Percentiles rank a stretch among this genome's conserved stretches.
Conservation (phyloP, 2,113 vertebrate species). For the Mixornis gularis region DNA sequence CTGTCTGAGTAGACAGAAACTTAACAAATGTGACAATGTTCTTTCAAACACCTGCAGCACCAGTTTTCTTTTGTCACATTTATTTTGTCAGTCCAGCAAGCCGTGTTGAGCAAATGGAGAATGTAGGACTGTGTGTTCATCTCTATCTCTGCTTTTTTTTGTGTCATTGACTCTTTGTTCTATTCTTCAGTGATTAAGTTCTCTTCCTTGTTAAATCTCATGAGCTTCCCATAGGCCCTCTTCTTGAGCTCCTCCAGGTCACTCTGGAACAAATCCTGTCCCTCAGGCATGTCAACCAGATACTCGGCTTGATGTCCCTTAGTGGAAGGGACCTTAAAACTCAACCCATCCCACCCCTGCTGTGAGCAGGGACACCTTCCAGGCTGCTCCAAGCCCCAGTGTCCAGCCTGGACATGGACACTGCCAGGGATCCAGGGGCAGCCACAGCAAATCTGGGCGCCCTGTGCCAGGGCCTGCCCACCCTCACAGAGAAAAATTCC, state of each 20-base stretch:
- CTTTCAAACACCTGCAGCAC: not conserved
- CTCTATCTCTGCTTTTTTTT: not conserved
- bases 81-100: not conserved
- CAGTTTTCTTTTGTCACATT: not conserved
- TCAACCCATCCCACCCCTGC: fast-evolving
- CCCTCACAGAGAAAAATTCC: fast-evolving
- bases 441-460: fast-evolving
- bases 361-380: not conserved
- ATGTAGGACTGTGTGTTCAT: not conserved
- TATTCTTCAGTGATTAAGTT: not conserved
- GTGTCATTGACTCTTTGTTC: not conserved
- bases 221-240: not conserved
- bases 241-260: not conserved
- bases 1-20: not conserved
- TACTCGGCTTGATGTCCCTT: not conserved
- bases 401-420: fast-evolving
- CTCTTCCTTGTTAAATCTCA: not conserved
- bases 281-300: not conserved
- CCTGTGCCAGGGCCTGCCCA: not conserved
- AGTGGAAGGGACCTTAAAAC: not conserved
- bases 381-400: not conserved
- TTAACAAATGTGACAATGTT: not conserved
- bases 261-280: not conserved
- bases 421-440: not conserved
- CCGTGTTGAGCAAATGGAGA: not conserved